Conservation (phyloP, 2,797 vertebrate genomes). For the Eutrigla gurnardus region DNA sequence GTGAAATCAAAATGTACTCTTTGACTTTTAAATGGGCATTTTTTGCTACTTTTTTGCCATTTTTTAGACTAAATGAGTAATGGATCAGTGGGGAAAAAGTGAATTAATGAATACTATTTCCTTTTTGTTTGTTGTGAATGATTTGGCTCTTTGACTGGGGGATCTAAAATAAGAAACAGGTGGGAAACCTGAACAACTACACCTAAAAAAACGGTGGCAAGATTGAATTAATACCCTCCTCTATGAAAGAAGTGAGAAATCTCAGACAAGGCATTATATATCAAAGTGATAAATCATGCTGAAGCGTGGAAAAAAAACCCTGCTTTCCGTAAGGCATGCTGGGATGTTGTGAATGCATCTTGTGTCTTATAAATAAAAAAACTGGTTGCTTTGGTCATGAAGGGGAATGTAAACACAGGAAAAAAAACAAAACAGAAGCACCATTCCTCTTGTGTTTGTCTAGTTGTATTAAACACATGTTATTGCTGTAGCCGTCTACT, state of each 20-base stretch:
- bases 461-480: slow-evolving; percentile 47
- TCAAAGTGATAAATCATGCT: slow-evolving; percentile 13
- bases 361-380: slow-evolving; percentile 54
- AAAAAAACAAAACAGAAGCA: slow-evolving; percentile 13
- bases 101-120: not conserved
- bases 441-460: slow-evolving; percentile 43
- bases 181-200: slow-evolving; percentile 4
- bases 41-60: not conserved
- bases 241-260: slow-evolving; percentile 11
- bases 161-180: slow-evolving; percentile 12
- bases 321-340: not conserved
- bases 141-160: not conserved
- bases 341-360: slow-evolving; percentile 6
- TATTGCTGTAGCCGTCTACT: slow-evolving; percentile 31
- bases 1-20: not conserved
- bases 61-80: slow-evolving; percentile 1
- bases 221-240: not conserved
- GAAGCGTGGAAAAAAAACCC: slow-evolving; percentile 26
- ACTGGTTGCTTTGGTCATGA: slow-evolving; percentile 64
- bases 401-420: slow-evolving; percentile 15
- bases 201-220: not conserved
- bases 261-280: not conserved
- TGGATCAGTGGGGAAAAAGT: not conserved
- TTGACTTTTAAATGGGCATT: not conserved
- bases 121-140: not conserved